Evolutionary conservation across 2,888 invertebrate genomes (phyloP).

Genomic region (Crocallis elinguaria): DNA sequence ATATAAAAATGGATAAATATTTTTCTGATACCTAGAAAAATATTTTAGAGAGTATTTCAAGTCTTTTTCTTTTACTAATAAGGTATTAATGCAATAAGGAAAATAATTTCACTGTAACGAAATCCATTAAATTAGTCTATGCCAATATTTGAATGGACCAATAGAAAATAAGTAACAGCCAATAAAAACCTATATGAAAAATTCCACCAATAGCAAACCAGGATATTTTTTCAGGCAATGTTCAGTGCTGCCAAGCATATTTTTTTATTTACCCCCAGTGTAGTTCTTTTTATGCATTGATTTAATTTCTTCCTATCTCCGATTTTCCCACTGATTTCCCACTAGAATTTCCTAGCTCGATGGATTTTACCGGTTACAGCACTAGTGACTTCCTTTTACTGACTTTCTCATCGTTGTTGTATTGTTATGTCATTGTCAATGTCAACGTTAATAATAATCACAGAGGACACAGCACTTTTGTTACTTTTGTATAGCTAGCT

Average conservation of each 20-base stretch:
- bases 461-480: no score
- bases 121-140: slow-evolving; percentile 46
- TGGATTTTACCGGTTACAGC: slow-evolving; percentile 9
- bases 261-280: background rate
- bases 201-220: background rate
- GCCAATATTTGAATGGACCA: slow-evolving; percentile 34
- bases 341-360: no score
- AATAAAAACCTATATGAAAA: slow-evolving; percentile 28
- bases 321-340: no score
- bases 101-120: slow-evolving; percentile 13
- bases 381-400: background rate
- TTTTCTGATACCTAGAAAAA: background rate
- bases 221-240: background rate
- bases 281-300: no score
- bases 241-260: background rate
- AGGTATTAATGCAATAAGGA: background rate
- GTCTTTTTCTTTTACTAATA: background rate
- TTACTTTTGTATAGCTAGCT: no score
- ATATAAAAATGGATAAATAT: background rate
- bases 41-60: background rate
- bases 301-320: no score
- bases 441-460: background rate
- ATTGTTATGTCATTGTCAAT: background rate
- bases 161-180: slow-evolving; percentile 39
- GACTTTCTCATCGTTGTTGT: background rate